These are phyloP conservation scores for Epiblema foenella DNA, from an alignment of 2,888 invertebrate genomes.

Conservation along the genomic window DNA sequence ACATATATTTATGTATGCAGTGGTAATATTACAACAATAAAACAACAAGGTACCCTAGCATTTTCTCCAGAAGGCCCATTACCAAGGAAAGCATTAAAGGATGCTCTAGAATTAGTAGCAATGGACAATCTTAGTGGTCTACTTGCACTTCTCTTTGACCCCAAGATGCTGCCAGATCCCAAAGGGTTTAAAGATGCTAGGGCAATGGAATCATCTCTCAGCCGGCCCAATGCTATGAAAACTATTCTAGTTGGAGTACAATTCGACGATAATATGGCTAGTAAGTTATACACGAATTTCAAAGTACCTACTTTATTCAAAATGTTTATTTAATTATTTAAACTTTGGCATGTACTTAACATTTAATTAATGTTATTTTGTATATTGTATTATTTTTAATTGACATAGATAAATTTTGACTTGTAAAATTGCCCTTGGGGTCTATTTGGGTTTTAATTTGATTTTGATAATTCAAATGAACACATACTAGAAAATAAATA, in stretches of 20 bases:
- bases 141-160: conserved; percentile 68
- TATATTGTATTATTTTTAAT: too few species aligned
- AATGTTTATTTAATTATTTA: too few species aligned
- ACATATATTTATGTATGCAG: conserved; percentile 53
- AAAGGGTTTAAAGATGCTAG: conserved; percentile 70
- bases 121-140: conserved; percentile 73
- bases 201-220: conserved; percentile 70
- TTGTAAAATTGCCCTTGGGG: too few species aligned
- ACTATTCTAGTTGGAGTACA: conserved; percentile 76
- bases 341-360: too few species aligned
- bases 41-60: conserved; percentile 72
- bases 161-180: conserved; percentile 71
- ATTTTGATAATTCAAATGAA: too few species aligned
- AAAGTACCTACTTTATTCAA: background rate
- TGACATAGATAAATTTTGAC: too few species aligned
- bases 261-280: conserved; percentile 75
- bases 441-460: too few species aligned
- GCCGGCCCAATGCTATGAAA: conserved; percentile 75
- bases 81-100: conserved; percentile 68
- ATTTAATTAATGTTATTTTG: too few species aligned
- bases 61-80: conserved; percentile 77
- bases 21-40: conserved; percentile 70
- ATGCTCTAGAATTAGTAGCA: conserved; percentile 74
- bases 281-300: conserved; percentile 59
- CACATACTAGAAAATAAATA: too few species aligned